Conservation (phyloP, 1,140 invertebrate species). For the Thaumetopoea pityocampa region DNA sequence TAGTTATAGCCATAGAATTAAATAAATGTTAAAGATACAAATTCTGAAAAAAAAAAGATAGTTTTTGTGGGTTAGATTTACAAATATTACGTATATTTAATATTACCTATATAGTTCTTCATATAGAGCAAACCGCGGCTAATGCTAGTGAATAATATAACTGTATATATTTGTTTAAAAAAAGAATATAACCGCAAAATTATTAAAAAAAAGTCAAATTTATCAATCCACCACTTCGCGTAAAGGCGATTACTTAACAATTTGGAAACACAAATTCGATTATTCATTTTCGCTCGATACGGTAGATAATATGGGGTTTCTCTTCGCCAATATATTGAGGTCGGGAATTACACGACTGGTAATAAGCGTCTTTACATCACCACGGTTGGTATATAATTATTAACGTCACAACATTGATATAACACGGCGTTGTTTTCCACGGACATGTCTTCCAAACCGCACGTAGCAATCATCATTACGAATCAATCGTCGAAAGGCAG, state of each 20-base stretch:
- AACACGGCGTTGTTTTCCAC: slow-evolving; percentile 39
- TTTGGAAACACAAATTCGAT: slow-evolving; percentile 18
- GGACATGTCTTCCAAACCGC: slow-evolving; percentile 44
- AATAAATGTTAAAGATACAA: no score
- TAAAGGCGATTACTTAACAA: slow-evolving; percentile 22
- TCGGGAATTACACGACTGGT: slow-evolving; percentile 48
- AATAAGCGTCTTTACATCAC: slow-evolving; percentile 44
- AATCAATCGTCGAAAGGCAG: slow-evolving; percentile 62
- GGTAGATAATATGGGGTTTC: slow-evolving; percentile 33
- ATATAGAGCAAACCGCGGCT: no score
- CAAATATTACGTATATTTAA: no score
- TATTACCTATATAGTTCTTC: no score
- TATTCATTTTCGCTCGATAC: slow-evolving; percentile 17
- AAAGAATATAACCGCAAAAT: no score
- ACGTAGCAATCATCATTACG: slow-evolving; percentile 60
- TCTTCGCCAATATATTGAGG: slow-evolving; percentile 26
- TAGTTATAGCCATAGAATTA: no score
- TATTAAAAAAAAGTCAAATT: slow-evolving; percentile 5
- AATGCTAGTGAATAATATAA: no score
- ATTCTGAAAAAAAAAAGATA: no score
- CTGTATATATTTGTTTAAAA: no score
- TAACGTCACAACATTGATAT: slow-evolving; percentile 46
- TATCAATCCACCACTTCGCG: slow-evolving; percentile 12
- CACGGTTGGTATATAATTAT: slow-evolving; percentile 53
- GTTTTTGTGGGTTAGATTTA: no score